Evolutionary conservation across 2,888 invertebrate species (phyloP).

Genomic region (Napeogenes sylphis): DNA sequence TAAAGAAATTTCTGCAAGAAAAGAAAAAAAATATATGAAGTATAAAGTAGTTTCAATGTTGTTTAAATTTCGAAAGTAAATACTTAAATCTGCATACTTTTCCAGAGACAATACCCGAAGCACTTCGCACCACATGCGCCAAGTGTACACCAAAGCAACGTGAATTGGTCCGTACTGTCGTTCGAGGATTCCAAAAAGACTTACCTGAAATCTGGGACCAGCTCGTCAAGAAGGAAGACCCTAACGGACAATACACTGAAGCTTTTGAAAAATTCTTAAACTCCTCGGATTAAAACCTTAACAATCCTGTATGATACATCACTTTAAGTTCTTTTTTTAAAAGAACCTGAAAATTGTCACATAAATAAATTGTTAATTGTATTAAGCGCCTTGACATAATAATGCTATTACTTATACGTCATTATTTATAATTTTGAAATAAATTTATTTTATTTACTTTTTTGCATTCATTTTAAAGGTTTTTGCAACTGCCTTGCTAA

Average conservation of each 20-base stretch:
- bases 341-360: background rate
- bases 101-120: conserved; percentile 61
- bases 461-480: background rate
- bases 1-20: no score
- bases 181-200: conserved; percentile 79
- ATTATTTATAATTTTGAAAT: no score
- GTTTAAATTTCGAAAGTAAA: no score
- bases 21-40: no score
- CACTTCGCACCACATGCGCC: conserved; percentile 68
- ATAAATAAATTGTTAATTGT: background rate
- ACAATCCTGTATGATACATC: background rate
- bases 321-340: background rate
- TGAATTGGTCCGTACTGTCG: conserved; percentile 75
- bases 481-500: no score
- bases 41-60: no score
- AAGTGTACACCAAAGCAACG: conserved; percentile 82
- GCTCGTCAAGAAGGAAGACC: conserved; percentile 82
- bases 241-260: conserved; percentile 77
- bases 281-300: conserved; percentile 40
- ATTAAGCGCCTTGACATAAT: background rate
- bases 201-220: conserved; percentile 80
- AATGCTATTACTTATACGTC: no score
- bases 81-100: background rate
- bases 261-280: conserved; percentile 73
- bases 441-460: background rate